Percentiles rank a stretch among this genome's conserved stretches.
Evolutionary conservation across 2,888 invertebrate genomes (phyloP).

Genomic region (Leptinotarsa tumamoca): DNA sequence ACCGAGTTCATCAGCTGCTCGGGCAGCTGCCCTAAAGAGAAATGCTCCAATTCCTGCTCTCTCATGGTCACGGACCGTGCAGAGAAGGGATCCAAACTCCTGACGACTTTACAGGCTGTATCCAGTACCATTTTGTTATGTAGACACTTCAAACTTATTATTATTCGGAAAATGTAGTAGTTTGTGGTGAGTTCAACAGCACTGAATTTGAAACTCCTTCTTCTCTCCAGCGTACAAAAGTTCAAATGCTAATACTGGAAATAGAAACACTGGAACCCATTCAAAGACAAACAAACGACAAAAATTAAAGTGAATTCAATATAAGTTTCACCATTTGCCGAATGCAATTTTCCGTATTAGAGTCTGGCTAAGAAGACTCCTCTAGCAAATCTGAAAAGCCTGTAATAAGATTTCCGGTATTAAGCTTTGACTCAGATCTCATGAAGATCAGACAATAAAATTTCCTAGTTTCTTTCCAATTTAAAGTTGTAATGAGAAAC

Average conservation of each 20-base stretch:
- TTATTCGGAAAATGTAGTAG: too few relatives aligned
- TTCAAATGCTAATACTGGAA: neutral
- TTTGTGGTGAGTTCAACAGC: too few relatives aligned
- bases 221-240: neutral
- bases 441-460: slow-evolving; percentile 39
- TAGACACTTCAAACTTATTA: too few relatives aligned
- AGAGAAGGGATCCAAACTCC: too few relatives aligned
- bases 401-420: slow-evolving; percentile 40
- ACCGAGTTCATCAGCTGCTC: too few relatives aligned
- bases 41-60: too few relatives aligned
- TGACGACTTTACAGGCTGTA: too few relatives aligned
- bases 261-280: neutral
- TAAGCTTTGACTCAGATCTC: slow-evolving; percentile 30
- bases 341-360: slow-evolving; percentile 39
- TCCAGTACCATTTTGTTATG: too few relatives aligned
- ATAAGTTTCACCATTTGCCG: slow-evolving; percentile 41
- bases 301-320: slow-evolving; percentile 34
- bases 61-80: too few relatives aligned
- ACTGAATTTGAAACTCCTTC: too few relatives aligned
- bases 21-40: too few relatives aligned
- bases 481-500: slow-evolving; percentile 49
- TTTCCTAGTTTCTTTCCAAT: slow-evolving; percentile 45
- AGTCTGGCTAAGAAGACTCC: slow-evolving; percentile 32
- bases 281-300: neutral
- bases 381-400: slow-evolving; percentile 40